These are phyloP conservation scores for Ostrea edulis DNA, from an alignment of 1,140 invertebrate genomes.

Conservation along the genomic window DNA sequence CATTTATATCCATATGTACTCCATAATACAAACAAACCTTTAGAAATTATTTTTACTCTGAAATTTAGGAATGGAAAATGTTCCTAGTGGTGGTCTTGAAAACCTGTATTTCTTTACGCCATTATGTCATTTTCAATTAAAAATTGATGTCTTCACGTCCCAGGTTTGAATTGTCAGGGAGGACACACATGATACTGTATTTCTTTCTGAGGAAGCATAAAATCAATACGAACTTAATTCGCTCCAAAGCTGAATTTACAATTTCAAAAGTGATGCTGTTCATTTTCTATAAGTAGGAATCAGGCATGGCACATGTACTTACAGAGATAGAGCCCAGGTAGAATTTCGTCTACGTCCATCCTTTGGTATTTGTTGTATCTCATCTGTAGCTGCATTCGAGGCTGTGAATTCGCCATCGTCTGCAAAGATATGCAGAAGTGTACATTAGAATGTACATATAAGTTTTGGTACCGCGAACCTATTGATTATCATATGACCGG, in stretches of 20 bases:
- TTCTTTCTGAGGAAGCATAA: neutral
- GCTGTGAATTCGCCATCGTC: slow-evolving; percentile 10
- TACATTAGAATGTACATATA: neutral
- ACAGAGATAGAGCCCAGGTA: slow-evolving; percentile 34
- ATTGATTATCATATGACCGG: neutral
- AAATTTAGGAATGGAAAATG: no score
- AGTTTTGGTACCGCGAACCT: neutral
- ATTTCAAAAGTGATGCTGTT: neutral
- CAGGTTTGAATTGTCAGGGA: neutral
- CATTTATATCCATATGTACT: no score
- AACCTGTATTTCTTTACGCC: neutral
- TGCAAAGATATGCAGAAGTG: slow-evolving; percentile 19
- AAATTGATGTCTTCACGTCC: neutral
- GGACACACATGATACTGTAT: neutral
- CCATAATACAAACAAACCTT: no score
- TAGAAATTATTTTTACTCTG: no score
- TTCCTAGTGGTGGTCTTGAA: no score
- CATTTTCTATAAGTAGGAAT: neutral
- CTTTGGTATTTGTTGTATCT: slow-evolving; percentile 26
- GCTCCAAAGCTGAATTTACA: slow-evolving; percentile 2
- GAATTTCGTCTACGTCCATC: slow-evolving; percentile 40
- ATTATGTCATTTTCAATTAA: neutral
- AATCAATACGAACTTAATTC: slow-evolving; percentile 23
- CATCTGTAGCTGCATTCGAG: neutral
- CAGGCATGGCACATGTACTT: neutral